Evolutionary conservation across 2,113 vertebrate genomes (phyloP), one percentile per base, ranked within the genome.

Genomic region (Pelobates fuscus): DNA sequence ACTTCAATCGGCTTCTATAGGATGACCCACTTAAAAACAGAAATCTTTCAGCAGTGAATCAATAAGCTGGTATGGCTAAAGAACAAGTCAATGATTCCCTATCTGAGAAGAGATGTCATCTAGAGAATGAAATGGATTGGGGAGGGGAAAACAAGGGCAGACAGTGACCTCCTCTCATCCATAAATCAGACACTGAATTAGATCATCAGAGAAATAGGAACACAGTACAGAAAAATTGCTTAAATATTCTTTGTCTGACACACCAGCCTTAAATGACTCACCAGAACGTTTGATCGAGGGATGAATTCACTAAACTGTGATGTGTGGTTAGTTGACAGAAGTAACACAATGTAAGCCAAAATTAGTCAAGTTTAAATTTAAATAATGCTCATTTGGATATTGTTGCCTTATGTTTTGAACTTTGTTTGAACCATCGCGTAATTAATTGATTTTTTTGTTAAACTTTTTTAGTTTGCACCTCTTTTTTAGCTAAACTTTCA

Each of bases 111-210:
- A 27, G 32, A 76, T 67, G 72, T 49, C 63, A 67, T 60, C 32
- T 25, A 69, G 26, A 6, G 37, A 80, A 80, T 55, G 37, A 20
- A 24, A 75, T 58, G 1, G 44, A 24, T 0, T 82, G 8, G 8
- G 66, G 63, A 61, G 72, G 80, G 63, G 0, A 1, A 49, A 41
- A 8, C 29, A 59, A 76, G 72, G 77, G 70, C 30, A 37, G 41
- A 57, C 32, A 83, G 54, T 75, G 23, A 84, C 79, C 67, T 84
- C 80, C 77, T 85, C 64, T 30, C 25, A 77, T 78, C 60, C 2
- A 44, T 88, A 89, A 88, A 89, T 89, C 89, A 79, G 82, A 79
- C 86, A 90, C 86, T 12, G 0, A 87, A 88, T 91, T 91, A 92
- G 88, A 89, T 87, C 84, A 84, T 86, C 84, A 86, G 84, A 84